A percentile compares a stretch with the other conserved stretches of the same genome.
Evolutionary conservation across 53 echinoderm and acorn worm genomes (phyloP).

Genomic region (Pentamera pediparva): DNA sequence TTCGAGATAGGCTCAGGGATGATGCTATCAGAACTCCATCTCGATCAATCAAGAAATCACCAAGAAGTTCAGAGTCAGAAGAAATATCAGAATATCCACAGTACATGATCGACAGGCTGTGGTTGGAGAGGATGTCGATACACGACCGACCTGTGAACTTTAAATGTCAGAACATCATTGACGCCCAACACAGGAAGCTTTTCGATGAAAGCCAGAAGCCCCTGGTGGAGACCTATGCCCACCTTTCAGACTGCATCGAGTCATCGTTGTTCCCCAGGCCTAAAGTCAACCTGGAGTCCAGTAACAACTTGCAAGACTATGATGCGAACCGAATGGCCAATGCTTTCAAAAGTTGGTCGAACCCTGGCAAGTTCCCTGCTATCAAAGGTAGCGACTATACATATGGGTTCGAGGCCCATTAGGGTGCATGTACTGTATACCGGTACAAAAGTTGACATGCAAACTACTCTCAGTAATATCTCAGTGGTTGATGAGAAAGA

Average conservation of each 20-base stretch:
- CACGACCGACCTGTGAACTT: conserved; percentile 86
- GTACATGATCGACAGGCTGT: conserved; percentile 72
- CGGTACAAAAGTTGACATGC: too few species aligned
- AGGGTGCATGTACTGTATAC: too few species aligned
- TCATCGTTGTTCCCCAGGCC: conserved; percentile 70
- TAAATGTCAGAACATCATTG: conserved; percentile 96
- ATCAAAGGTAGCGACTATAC: conserved; percentile 72
- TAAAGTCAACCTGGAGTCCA: background rate
- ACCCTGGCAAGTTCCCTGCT: conserved; percentile 63
- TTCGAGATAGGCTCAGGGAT: background rate
- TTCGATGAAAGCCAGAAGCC: conserved; percentile 51
- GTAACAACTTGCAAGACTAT: background rate
- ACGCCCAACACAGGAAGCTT: conserved; percentile 76
- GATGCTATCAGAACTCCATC: too few species aligned
- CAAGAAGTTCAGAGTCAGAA: conserved; percentile 6
- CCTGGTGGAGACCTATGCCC: conserved; percentile 72
- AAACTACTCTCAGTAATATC: too few species aligned
- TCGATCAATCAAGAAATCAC: background rate
- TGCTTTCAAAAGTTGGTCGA: conserved; percentile 66
- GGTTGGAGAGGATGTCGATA: conserved; percentile 61
- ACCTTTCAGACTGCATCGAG: conserved; percentile 62
- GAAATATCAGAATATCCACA: conserved; percentile 56
- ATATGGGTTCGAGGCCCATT: conserved; percentile 78
- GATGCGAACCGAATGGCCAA: conserved; percentile 55
- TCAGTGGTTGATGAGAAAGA: too few species aligned